These are phyloP conservation scores for Cacatua alba DNA, from an alignment of 2,113 vertebrate genomes.

Conservation along the genomic window DNA sequence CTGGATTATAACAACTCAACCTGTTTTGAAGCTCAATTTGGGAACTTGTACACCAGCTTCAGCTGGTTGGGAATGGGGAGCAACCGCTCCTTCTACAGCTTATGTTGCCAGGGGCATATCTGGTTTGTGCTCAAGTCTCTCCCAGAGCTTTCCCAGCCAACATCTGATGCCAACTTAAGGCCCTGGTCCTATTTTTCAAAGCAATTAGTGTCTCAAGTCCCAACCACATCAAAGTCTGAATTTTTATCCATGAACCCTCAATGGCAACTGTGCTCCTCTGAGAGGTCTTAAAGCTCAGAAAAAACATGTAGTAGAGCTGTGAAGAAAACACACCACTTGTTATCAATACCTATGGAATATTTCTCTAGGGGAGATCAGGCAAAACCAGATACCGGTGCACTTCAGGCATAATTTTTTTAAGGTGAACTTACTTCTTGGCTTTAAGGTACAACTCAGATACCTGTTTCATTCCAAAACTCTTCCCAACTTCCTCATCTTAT, in stretches of 20 bases:
- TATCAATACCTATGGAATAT: not conserved
- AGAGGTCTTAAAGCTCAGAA: conserved; percentile 17
- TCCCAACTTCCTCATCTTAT: not conserved
- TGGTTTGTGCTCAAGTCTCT: conserved; percentile 1
- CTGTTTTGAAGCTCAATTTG: not conserved
- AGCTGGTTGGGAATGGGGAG: conserved; percentile 20
- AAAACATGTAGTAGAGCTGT: not conserved
- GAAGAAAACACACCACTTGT: not conserved
- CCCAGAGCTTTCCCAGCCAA: not conserved
- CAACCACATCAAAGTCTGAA: conserved; percentile 22
- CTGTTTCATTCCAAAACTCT: not conserved
- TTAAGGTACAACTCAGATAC: not conserved
- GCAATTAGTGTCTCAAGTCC: conserved; percentile 30
- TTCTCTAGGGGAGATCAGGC: not conserved
- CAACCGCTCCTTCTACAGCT: not conserved
- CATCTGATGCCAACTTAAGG: conserved; percentile 7
- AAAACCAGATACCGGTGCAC: not conserved
- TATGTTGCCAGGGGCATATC: conserved; percentile 2
- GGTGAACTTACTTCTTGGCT: not conserved
- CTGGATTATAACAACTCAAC: conserved; percentile 35
- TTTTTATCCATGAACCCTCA: not conserved
- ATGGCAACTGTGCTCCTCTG: not conserved
- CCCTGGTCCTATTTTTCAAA: conserved; percentile 8
- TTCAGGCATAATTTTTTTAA: not conserved
- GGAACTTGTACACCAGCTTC: not conserved